Percentiles rank a stretch among this genome's conserved stretches.
phyloP scores from a whole-genome alignment of 2,888 invertebrate species.

The Palloptera scutellata region DNA sequence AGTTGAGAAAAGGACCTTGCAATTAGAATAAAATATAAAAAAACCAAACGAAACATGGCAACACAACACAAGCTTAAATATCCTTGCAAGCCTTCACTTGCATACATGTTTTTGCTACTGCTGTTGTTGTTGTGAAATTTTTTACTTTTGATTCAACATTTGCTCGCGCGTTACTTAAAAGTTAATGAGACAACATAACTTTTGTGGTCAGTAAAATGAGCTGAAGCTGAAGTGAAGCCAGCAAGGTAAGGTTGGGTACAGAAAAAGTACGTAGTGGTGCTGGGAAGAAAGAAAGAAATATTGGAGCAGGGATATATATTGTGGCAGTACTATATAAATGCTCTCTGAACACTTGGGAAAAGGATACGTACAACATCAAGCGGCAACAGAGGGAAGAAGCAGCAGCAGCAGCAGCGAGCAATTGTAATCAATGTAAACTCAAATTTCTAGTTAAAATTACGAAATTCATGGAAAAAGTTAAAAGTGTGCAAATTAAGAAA shows the following conservation, averaged over 20 bases:
- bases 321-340: no score
- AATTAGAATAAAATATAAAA: neutral
- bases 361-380: no score
- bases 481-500: conserved; percentile 12
- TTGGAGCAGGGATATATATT: neutral
- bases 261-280: neutral
- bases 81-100: conserved; percentile 1
- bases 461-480: conserved; percentile 2
- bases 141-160: neutral
- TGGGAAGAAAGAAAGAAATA: neutral
- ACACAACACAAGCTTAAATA: conserved; percentile 19
- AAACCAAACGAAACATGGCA: conserved; percentile 4
- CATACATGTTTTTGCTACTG: neutral
- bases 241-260: neutral
- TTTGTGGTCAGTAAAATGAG: conserved; percentile 25
- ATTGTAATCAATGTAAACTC: conserved; percentile 18
- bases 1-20: neutral
- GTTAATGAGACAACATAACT: conserved; percentile 35
- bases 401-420: neutral
- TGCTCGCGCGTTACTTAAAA: conserved; percentile 15
- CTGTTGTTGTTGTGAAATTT: neutral
- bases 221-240: neutral
- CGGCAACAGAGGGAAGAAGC: neutral
- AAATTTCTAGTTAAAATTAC: conserved; percentile 8
- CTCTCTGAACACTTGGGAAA: conserved; percentile 21